phyloP scores from a whole-genome alignment of 2,888 invertebrate genomes.

The Choristoneura rosaceana region DNA sequence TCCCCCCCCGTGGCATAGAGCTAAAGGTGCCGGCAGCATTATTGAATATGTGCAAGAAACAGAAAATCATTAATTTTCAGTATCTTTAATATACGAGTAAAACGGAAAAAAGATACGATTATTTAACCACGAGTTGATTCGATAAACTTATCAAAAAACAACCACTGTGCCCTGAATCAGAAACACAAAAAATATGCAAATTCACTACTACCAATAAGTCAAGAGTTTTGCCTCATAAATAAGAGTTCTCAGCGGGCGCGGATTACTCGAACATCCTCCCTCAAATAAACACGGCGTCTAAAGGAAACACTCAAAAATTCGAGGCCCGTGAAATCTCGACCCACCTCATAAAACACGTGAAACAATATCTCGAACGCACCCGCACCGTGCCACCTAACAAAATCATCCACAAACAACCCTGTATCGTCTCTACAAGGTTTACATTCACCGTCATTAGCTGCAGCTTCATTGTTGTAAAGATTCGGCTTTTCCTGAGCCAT shows the following conservation, averaged over 20 bases:
- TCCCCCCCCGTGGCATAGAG: too few relatives aligned
- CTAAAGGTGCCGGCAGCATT: too few relatives aligned
- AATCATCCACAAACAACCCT: slow-evolving; percentile 31
- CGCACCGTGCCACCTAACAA: slow-evolving; percentile 40
- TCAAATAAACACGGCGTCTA: slow-evolving; percentile 65
- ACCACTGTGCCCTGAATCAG: slow-evolving; percentile 10
- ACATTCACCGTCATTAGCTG: slow-evolving; percentile 44
- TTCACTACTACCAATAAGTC: slow-evolving; percentile 52
- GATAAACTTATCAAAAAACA: slow-evolving; percentile 12
- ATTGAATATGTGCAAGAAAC: too few relatives aligned
- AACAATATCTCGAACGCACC: slow-evolving; percentile 76
- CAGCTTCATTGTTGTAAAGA: slow-evolving; percentile 53
- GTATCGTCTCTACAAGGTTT: slow-evolving; percentile 46
- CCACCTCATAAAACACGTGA: slow-evolving; percentile 85
- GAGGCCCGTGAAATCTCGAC: slow-evolving; percentile 77
- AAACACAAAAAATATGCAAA: slow-evolving; percentile 35
- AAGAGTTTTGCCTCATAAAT: slow-evolving; percentile 56
- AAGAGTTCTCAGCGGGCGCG: slow-evolving; percentile 59
- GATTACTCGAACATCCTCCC: slow-evolving; percentile 64
- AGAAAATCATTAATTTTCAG: neutral
- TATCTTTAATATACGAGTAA: neutral
- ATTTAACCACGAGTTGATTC: neutral
- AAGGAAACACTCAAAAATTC: slow-evolving; percentile 74
- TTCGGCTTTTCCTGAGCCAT: slow-evolving; percentile 78
- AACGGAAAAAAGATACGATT: neutral